Conservation (phyloP, 2,797 vertebrate species). For the Kryptopterus vitreolus region DNA sequence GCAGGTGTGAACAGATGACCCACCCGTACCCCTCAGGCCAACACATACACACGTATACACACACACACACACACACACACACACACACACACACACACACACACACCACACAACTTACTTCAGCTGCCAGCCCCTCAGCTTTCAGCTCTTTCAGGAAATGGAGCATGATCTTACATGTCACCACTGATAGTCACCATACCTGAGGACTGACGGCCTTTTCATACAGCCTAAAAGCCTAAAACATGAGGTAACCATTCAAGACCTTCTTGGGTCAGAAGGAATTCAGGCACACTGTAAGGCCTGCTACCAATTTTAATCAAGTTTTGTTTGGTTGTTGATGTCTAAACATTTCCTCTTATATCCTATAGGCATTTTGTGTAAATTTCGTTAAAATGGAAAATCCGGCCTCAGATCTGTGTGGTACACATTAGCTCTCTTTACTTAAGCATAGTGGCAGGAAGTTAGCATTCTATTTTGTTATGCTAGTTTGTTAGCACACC, state of each 20-base stretch:
- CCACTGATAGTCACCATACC: conserved; percentile 33
- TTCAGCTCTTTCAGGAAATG: conserved; percentile 38
- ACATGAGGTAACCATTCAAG: conserved; percentile 23
- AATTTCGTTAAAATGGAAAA: neutral
- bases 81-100: too few species aligned
- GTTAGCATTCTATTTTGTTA: neutral
- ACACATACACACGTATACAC: conserved; percentile 30
- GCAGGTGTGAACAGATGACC: conserved; percentile 57
- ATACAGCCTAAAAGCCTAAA: conserved; percentile 14
- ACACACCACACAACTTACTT: too few species aligned
- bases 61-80: conserved; percentile 36
- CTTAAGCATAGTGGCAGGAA: neutral
- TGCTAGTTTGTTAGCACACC: neutral
- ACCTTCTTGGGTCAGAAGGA: conserved; percentile 21
- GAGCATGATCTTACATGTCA: conserved; percentile 49
- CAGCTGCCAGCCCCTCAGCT: conserved; percentile 28
- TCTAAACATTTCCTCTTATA: neutral
- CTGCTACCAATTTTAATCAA: neutral
- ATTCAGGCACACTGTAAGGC: neutral
- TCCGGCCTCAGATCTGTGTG: neutral
- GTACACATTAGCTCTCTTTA: neutral
- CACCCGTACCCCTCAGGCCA: conserved; percentile 24
- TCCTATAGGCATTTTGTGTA: neutral
- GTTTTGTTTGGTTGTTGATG: neutral
- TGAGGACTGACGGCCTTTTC: conserved; percentile 33